Evolutionary conservation across 2,113 vertebrate species (phyloP).

Genomic region (Laterallus jamaicensis): DNA sequence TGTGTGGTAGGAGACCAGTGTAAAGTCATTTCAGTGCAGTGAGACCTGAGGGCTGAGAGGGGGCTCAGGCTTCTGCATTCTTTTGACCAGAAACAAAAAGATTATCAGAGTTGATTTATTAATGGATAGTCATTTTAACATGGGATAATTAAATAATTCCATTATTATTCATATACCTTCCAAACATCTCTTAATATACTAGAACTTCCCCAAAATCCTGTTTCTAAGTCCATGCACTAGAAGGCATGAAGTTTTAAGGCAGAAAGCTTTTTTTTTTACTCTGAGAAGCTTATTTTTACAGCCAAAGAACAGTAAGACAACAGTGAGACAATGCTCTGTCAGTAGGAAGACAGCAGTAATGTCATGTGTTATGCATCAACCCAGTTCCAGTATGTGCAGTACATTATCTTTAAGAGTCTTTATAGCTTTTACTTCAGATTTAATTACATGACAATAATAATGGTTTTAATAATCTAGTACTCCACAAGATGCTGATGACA

Average conservation of each 20-base stretch:
- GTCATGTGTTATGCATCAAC: background rate
- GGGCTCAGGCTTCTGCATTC: background rate
- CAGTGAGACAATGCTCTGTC: background rate
- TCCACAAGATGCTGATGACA: background rate
- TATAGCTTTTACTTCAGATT: background rate
- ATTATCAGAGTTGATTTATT: background rate
- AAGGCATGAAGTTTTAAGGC: background rate
- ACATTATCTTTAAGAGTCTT: background rate
- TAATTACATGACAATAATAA: background rate
- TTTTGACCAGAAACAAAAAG: background rate
- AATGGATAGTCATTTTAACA: background rate
- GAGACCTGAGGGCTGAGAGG: background rate
- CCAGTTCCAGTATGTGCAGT: background rate
- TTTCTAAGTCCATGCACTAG: background rate
- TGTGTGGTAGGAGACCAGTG: rapidly evolving
- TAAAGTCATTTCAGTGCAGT: background rate
- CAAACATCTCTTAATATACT: background rate
- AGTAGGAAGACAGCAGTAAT: background rate
- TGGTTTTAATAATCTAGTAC: background rate
- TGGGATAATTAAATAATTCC: background rate
- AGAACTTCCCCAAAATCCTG: background rate
- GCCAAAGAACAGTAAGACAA: background rate
- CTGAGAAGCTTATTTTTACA: background rate
- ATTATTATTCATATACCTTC: background rate
- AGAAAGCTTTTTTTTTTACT: background rate